phyloP scores from a whole-genome alignment of 2,888 invertebrate species.

The Drymonia ruficornis region DNA sequence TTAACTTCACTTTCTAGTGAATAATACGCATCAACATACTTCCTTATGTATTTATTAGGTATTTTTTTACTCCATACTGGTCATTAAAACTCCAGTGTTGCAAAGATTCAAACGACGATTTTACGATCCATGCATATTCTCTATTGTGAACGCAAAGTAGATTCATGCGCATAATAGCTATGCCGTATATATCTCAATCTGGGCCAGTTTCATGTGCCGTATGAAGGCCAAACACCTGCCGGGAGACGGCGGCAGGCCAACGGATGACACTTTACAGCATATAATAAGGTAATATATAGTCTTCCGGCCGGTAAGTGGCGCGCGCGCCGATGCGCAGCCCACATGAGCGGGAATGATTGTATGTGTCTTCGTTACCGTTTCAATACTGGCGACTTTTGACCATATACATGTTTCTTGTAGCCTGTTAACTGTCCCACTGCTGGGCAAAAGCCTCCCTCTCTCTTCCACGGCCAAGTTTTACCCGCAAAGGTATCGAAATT shows the following conservation, averaged over 20 bases:
- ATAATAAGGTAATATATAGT: constrained; percentile 78
- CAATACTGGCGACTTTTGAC: not conserved
- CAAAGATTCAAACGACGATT: too few species aligned
- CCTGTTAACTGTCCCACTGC: too few species aligned
- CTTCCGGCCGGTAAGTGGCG: constrained; percentile 73
- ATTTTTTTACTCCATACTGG: too few species aligned
- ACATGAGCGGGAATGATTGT: constrained; percentile 28
- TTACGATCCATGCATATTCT: too few species aligned
- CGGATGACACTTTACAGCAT: constrained; percentile 72
- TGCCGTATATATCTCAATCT: constrained; percentile 2
- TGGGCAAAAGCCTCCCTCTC: too few species aligned
- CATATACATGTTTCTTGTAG: not conserved
- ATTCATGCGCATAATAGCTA: not conserved
- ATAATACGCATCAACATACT: too few species aligned
- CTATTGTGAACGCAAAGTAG: too few species aligned
- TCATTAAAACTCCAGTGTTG: too few species aligned
- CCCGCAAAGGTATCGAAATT: too few species aligned
- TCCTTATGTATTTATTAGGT: too few species aligned
- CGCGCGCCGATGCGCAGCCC: constrained; percentile 51
- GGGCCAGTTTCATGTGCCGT: constrained; percentile 21
- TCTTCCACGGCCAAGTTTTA: too few species aligned
- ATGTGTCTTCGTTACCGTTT: constrained; percentile 2
- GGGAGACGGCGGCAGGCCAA: constrained; percentile 28
- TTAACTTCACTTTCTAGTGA: too few species aligned
- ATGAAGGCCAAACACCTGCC: constrained; percentile 37